Conservation (phyloP, 2,113 vertebrate species). For the Eudyptes chrysolophus region DNA sequence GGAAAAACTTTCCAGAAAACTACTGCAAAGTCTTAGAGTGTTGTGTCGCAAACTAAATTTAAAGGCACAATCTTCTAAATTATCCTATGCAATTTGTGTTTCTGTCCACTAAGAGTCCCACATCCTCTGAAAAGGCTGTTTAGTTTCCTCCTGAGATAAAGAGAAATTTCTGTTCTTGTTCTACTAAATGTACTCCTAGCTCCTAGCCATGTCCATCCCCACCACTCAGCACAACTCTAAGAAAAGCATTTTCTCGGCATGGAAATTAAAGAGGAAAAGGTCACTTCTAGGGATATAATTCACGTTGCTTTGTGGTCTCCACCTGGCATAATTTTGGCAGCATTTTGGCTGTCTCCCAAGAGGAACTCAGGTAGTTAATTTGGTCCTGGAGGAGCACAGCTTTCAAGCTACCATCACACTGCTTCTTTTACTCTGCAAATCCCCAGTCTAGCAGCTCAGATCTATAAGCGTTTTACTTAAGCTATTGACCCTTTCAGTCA, state of each 20-base stretch:
- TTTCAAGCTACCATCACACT: not conserved
- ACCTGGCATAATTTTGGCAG: not conserved
- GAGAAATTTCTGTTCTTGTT: not conserved
- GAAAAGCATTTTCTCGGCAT: not conserved
- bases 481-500: not conserved
- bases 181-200: not conserved
- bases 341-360: not conserved
- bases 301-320: not conserved
- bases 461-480: not conserved
- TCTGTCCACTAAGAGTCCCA: not conserved
- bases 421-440: not conserved
- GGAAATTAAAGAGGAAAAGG: not conserved
- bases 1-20: not conserved
- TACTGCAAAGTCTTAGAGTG: not conserved
- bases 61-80: conserved; percentile 20
- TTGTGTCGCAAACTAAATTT: not conserved
- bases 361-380: not conserved
- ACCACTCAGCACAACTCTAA: not conserved
- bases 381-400: not conserved
- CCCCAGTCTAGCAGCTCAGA: not conserved
- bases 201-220: not conserved
- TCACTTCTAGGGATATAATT: not conserved
- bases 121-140: not conserved
- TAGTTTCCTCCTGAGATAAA: conserved; percentile 12
- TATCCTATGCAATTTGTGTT: not conserved